These are phyloP conservation scores for Fragum whitleyi DNA, from an alignment of 2,888 invertebrate species.

Conservation along the genomic window DNA sequence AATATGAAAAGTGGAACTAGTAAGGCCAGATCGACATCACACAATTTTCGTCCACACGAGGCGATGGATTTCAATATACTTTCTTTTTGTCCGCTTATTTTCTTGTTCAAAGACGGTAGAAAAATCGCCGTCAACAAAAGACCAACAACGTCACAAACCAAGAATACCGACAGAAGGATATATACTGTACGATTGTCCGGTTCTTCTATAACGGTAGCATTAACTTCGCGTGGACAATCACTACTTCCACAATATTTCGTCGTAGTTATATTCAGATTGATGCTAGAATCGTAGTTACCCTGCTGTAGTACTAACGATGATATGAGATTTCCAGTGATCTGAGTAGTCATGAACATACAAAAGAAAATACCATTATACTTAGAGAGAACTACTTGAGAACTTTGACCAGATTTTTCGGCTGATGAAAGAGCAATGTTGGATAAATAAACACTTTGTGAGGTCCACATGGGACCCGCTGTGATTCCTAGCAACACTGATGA, in stretches of 20 bases:
- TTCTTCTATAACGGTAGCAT: conserved; percentile 67
- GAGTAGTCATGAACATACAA: conserved; percentile 78
- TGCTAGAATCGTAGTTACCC: conserved; percentile 54
- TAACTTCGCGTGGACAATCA: conserved; percentile 68
- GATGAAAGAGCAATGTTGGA: conserved; percentile 77
- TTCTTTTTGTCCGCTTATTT: conserved; percentile 45
- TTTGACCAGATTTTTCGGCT: conserved; percentile 67
- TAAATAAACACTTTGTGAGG: conserved; percentile 80
- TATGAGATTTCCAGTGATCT: conserved; percentile 81
- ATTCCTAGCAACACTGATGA: conserved; percentile 78
- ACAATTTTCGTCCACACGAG: conserved; percentile 69
- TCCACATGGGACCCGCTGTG: conserved; percentile 80
- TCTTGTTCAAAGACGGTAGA: conserved; percentile 69
- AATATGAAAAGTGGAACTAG: conserved; percentile 81
- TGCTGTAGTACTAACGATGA: conserved; percentile 78
- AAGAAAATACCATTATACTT: conserved; percentile 81
- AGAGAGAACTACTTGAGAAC: conserved; percentile 74
- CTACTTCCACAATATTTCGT: conserved; percentile 68
- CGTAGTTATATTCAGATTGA: neutral
- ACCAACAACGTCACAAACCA: conserved; percentile 75
- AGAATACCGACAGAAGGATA: conserved; percentile 76
- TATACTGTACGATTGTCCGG: conserved; percentile 71
- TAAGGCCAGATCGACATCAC: conserved; percentile 72
- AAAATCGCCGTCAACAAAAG: conserved; percentile 71
- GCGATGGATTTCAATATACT: conserved; percentile 57